Evolutionary conservation across 2,113 vertebrate genomes (phyloP).

Genomic region (Progne subis): DNA sequence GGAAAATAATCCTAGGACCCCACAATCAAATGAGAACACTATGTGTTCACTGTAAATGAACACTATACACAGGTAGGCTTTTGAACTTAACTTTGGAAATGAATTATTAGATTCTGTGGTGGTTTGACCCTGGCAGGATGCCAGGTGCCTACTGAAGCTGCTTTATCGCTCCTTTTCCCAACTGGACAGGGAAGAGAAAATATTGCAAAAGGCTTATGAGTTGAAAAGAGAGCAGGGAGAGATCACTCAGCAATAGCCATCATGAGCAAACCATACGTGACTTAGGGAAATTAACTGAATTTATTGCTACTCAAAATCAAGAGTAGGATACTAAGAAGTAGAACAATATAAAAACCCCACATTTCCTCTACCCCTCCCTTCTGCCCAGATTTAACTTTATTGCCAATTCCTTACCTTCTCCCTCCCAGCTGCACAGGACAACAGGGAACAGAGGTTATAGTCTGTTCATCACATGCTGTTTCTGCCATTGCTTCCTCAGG

Average conservation of each 20-base stretch:
- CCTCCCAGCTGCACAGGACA: neutral
- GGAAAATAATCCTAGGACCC: neutral
- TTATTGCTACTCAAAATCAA: neutral
- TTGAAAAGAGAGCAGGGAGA: neutral
- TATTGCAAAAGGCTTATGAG: neutral
- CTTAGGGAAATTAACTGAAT: neutral
- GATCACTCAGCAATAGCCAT: neutral
- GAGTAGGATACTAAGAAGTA: neutral
- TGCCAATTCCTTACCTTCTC: neutral
- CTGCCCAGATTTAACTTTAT: neutral
- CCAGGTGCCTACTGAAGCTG: neutral
- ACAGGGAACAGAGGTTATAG: accelerated
- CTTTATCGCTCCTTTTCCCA: neutral
- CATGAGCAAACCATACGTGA: neutral
- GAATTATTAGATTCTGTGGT: neutral
- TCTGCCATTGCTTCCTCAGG: neutral
- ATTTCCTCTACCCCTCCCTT: neutral
- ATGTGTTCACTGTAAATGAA: neutral
- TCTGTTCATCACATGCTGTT: neutral
- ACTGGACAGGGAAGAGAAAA: neutral
- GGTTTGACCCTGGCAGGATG: neutral
- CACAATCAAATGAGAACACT: neutral
- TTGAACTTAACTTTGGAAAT: neutral
- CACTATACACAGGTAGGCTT: neutral
- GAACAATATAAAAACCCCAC: neutral